phyloP scores from a whole-genome alignment of 2,888 invertebrate genomes.

The Monopis laevigella region DNA sequence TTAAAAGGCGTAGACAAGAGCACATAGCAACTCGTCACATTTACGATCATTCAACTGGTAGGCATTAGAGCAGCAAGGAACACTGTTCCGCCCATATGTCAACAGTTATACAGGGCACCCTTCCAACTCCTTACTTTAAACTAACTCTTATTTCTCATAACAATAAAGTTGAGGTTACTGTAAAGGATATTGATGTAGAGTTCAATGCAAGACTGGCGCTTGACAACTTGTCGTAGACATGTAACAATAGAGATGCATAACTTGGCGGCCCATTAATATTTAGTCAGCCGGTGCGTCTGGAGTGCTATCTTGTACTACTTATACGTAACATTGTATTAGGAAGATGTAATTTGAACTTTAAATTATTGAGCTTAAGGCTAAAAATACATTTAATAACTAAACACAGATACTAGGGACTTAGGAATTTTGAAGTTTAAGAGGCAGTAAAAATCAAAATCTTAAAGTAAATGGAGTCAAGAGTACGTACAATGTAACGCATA shows the following conservation, averaged over 20 bases:
- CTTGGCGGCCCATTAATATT: conserved; percentile 13
- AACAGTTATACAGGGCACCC: conserved; percentile 1
- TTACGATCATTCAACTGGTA: conserved; percentile 10
- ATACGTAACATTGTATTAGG: no score
- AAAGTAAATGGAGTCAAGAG: no score
- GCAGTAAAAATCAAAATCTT: no score
- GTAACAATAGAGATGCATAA: conserved; percentile 15
- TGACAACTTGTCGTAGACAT: conserved; percentile 14
- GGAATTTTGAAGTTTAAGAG: no score
- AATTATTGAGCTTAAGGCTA: no score
- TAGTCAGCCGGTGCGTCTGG: conserved; percentile 11
- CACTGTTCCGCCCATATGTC: conserved; percentile 10
- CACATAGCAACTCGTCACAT: conserved; percentile 5
- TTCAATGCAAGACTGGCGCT: conserved; percentile 5
- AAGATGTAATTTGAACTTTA: no score
- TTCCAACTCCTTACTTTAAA: not conserved
- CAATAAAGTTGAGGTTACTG: conserved; percentile 4
- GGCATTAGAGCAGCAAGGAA: conserved; percentile 1
- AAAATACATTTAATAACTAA: no score
- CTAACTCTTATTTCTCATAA: not conserved
- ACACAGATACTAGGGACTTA: no score
- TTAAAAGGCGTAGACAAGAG: no score
- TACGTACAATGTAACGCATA: no score
- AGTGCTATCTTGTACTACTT: no score
- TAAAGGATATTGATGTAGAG: not conserved